A percentile compares a stretch with the other conserved stretches of the same genome.
phyloP scores from a whole-genome alignment of 2,797 vertebrate species.

The Aulostomus chinensis region DNA sequence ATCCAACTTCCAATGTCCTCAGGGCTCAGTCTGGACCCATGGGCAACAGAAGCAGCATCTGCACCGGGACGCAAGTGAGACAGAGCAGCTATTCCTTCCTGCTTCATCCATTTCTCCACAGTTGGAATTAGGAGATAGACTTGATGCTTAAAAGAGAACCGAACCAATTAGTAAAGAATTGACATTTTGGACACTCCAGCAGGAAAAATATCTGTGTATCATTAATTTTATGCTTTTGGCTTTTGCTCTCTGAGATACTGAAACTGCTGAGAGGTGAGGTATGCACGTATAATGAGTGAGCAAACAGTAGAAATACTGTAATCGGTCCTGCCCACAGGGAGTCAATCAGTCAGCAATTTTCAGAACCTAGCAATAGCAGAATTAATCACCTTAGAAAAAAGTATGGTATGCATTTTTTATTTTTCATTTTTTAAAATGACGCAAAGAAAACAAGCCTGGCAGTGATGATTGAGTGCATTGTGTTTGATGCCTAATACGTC shows the following conservation, averaged over 20 bases:
- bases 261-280: not conserved
- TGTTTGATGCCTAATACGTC: constrained; percentile 36
- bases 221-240: no score
- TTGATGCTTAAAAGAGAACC: not conserved
- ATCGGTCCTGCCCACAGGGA: constrained; percentile 29
- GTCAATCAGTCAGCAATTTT: constrained; percentile 36
- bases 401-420: constrained; percentile 17
- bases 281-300: constrained; percentile 25
- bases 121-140: no score
- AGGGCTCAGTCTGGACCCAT: constrained; percentile 34
- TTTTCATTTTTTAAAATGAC: constrained; percentile 48
- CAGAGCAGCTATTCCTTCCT: no score
- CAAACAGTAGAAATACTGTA: constrained; percentile 37
- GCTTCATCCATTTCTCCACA: no score
- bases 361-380: constrained; percentile 9
- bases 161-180: constrained; percentile 15
- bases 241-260: no score
- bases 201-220: no score
- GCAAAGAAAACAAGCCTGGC: constrained; percentile 36
- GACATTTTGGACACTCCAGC: not conserved
- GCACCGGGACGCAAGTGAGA: constrained; percentile 16
- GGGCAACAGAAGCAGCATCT: constrained; percentile 47
- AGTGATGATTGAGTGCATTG: constrained; percentile 34
- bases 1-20: no score
- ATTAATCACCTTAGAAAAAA: constrained; percentile 52